phyloP scores from a whole-genome alignment of 2,797 vertebrate genomes.

The Pseudomugil gertrudae region DNA sequence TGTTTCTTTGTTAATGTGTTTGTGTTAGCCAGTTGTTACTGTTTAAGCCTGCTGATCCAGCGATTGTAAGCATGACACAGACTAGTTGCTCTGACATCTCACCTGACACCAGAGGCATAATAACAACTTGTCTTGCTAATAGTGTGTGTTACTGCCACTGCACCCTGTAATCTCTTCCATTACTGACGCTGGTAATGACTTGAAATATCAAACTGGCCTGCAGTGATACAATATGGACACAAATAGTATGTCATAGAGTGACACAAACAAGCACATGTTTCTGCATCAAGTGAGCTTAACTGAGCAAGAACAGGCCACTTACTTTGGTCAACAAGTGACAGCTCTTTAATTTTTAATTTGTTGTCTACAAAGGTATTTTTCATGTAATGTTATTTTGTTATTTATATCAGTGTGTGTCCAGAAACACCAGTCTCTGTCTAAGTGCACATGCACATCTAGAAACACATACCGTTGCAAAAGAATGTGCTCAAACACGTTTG shows the following conservation, averaged over 20 bases:
- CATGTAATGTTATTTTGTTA: conserved; percentile 2
- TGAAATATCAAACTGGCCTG: conserved; percentile 70
- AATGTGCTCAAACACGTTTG: neutral
- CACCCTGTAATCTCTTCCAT: conserved; percentile 78
- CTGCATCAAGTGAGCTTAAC: conserved; percentile 55
- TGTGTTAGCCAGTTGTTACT: conserved; percentile 52
- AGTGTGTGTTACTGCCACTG: conserved; percentile 76
- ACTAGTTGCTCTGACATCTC: conserved; percentile 68
- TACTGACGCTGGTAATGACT: conserved; percentile 74
- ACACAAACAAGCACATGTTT: conserved; percentile 22
- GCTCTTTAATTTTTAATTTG: conserved; percentile 43
- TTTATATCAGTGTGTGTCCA: neutral
- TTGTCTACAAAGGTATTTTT: conserved; percentile 6
- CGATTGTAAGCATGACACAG: conserved; percentile 63
- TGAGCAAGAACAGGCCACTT: conserved; percentile 44
- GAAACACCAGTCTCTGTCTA: neutral
- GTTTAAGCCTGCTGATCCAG: conserved; percentile 66
- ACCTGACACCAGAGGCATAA: conserved; percentile 79
- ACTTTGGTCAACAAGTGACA: conserved; percentile 42
- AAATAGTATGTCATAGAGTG: conserved; percentile 66
- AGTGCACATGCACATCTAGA: neutral
- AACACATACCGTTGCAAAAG: neutral
- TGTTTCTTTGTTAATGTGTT: conserved; percentile 48
- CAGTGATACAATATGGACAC: conserved; percentile 60
- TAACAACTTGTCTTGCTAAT: conserved; percentile 81